Base-by-base conservation (phyloP, 2,888 invertebrate genomes). In the Polyploca ridens region DNA sequence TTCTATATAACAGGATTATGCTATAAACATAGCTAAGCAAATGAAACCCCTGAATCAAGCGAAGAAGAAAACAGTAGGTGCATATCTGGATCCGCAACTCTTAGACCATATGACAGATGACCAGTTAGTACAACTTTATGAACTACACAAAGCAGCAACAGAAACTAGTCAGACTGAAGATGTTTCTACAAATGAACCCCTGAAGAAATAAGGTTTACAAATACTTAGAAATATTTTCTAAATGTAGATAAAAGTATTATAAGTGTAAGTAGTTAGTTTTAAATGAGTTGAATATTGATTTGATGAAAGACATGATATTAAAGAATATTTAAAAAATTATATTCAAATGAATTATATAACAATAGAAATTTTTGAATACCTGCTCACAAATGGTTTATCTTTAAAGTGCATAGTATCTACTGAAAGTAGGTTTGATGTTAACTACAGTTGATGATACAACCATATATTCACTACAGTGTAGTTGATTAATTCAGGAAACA, bases 121-220 rank as follows among this genome's bases (percentile, higher is more conserved):
- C 73, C 98, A 98, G 86, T 88, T 98, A n/a, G 94, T 95, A 19
- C 98, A 98, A 84, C 89, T 98, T 10, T 97, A 97, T 83, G 98
- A 98, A 85, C 90, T 98, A 10, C 96, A 97, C 95, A 86, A 96
- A 78, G 96, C 97, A 54, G 84, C 87, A 1, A 75, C 77, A 4
- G 95, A 96, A 4, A 1, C 5, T 73, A 19, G 27, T 19, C 19
- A 41, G 14, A 7, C 27, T 11, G 61, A 44, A 19, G 27, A 10
- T 38, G 35, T 19, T 46, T 54, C 69, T 62, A 41, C 68, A n/a
- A 54, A n/a, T 62, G 46, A 69, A 66, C 62, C 46, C n/a, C 46
- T n/a, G 6, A 46, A 46, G 5, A n/a, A 46, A 46, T 14, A n/a
- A 46, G 7, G 5, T 46, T n/a, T n/a, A n/a, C 6, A n/a, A 46